phyloP scores from a whole-genome alignment of 2,888 invertebrate species.

The Acleris literana region DNA sequence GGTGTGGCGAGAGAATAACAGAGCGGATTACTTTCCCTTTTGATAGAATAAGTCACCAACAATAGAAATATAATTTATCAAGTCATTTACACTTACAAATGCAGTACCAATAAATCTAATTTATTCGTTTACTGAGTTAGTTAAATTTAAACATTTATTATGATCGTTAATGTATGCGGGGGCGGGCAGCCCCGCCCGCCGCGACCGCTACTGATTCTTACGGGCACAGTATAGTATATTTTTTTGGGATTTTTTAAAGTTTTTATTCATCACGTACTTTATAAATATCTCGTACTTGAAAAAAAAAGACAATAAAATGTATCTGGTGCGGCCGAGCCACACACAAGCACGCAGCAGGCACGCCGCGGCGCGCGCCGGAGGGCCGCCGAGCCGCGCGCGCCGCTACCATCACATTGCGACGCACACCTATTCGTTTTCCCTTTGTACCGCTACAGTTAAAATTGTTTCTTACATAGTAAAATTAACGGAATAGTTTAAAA shows the following conservation, averaged over 20 bases:
- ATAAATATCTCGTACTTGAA: constrained; percentile 83
- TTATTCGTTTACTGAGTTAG: constrained; percentile 79
- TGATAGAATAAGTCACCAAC: constrained; percentile 79
- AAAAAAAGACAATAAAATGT: constrained; percentile 81
- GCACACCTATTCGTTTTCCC: constrained; percentile 75
- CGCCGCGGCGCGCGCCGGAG: constrained; percentile 28
- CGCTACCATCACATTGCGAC: constrained; percentile 73
- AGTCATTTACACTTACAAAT: constrained; percentile 81
- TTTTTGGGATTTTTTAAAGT: constrained; percentile 69
- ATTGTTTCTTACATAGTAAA: constrained; percentile 77
- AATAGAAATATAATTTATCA: constrained; percentile 81
- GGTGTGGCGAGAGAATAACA: constrained; percentile 78
- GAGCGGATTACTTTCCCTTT: constrained; percentile 77
- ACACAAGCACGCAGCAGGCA: constrained; percentile 41
- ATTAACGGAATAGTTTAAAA: constrained; percentile 83
- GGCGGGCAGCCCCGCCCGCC: constrained; percentile 38
- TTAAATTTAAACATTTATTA: constrained; percentile 75
- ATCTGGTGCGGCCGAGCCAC: constrained; percentile 63
- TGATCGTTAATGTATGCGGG: constrained; percentile 65
- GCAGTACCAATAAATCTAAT: constrained; percentile 81
- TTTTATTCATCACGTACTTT: constrained; percentile 80
- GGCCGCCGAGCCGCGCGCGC: constrained; percentile 39
- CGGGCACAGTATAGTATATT: constrained; percentile 61
- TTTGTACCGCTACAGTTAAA: constrained; percentile 78
- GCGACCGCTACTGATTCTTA: constrained; percentile 44